Conservation (phyloP, 2,797 vertebrate species). For the Dipus sagitta region DNA sequence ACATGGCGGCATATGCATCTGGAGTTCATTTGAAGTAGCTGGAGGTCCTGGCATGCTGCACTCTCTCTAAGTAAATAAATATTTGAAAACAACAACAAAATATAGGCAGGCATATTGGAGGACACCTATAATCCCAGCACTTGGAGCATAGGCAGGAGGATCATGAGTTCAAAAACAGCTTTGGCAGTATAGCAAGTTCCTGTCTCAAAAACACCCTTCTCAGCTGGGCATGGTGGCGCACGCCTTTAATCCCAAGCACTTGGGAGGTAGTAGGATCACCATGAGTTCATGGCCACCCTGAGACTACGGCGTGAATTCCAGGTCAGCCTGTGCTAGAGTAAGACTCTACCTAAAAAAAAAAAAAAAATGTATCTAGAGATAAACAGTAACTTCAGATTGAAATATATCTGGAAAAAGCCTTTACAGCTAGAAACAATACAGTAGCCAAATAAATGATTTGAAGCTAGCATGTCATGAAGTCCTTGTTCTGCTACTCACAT, state of each 20-base stretch:
- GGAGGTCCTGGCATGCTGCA: too few relatives aligned
- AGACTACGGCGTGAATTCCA: too few relatives aligned
- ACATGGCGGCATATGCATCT: too few relatives aligned
- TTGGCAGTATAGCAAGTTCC: neutral
- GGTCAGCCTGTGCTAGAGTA: too few relatives aligned
- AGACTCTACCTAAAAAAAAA: too few relatives aligned
- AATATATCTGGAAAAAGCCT: neutral
- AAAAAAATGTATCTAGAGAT: neutral
- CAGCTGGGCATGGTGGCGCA: too few relatives aligned
- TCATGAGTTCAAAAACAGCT: neutral
- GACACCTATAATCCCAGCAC: neutral
- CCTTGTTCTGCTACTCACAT: slow-evolving; percentile 89
- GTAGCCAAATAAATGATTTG: neutral
- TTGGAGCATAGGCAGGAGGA: neutral
- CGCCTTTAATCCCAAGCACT: too few relatives aligned
- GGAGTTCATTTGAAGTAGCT: too few relatives aligned
- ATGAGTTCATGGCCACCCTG: too few relatives aligned
- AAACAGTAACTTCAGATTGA: neutral
- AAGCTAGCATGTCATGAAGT: neutral
- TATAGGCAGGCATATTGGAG: neutral
- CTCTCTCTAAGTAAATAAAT: too few relatives aligned
- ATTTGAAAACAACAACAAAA: neutral
- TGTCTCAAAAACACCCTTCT: neutral
- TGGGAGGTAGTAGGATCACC: too few relatives aligned
- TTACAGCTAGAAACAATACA: neutral